Evolutionary conservation across 2,113 vertebrate species (phyloP), one percentile per base, ranked within the genome.

Genomic region (Bagarius yarrelli): DNA sequence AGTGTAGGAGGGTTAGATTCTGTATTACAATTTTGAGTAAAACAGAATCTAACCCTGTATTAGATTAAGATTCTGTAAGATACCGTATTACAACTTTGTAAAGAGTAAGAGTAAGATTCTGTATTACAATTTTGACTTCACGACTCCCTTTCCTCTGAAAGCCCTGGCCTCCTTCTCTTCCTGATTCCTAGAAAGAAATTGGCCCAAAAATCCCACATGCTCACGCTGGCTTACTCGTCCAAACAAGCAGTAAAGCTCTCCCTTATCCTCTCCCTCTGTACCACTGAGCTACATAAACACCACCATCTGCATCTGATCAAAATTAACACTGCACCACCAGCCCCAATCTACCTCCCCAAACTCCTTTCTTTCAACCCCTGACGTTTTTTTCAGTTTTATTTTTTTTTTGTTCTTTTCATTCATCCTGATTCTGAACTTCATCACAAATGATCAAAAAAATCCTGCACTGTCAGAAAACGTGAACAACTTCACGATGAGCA

Each of bases 221-320:
- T 85, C 81, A 74, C 27, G 60, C 56, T 15, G 76, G 53, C 70
- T 83, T 81, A 74, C n/a, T 74, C 81, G 57, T 85, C 84, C 77
- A 83, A 84, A 87, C 82, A 85, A 72, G 71, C 75, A 74, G 79
- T 83, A 77, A 74, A 82, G 77, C 82, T 76, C 69, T 70, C 67
- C 60, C 57, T 86, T 79, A 81, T 83, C 83, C 83, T 84, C 79
- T 61, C 40, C 50, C 82, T 79, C 80, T 85, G 83, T 76, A 79
- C 64, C 71, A 84, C 66, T 81, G 81, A 83, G 75, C 74, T 56
- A 76, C 81, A 73, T 84, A 85, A 87, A 87, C 81, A 85, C 64
- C 73, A 56, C 79, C 86, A 84, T 85, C 86, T 89, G 86, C 72
- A 82, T 82, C 81, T 83, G 77, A 87, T 87, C 81, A 87, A 81